Base-by-base conservation (phyloP, 2,113 vertebrate genomes). In the Ivindomyrus marchei region DNA sequence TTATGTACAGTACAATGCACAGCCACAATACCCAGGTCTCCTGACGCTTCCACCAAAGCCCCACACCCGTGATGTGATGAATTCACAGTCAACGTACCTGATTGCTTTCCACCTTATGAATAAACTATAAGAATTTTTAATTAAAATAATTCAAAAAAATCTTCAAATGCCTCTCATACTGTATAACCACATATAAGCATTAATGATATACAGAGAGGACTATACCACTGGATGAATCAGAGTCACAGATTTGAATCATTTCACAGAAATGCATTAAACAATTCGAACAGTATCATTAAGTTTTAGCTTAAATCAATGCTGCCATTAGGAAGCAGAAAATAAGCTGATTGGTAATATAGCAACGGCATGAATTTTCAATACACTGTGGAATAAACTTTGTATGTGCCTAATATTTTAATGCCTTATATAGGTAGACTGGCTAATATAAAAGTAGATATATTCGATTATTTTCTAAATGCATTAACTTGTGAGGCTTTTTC, bases 211-310 rank as follows among this genome's bases (percentile, higher is more conserved):
- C 3, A 80, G 36, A 77, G 70, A 80, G 74, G 36, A 7, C 74
- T 42, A 19, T 80, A 39, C 13, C 15, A 42, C 15, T 42, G 31
- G 2, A 39, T 77, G 70, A 39, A 77, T 36, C 31, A 77, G 10
- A 80, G 36, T 42, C 36, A 80, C 13, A 80, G 74, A 80, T 80
- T 39, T 42, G 15, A 80, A 80, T 42, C 36, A 80, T n/a, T 80
- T 39, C 74, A 80, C 74, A 39, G 74, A 80, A 80, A 80, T 80
- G 74, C 31, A 80, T 80, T 80, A 80, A 80, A 80, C 31, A 80
- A 42, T 42, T 80, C 3, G 13, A 80, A 80, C 17, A 42, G 74
- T 39, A 19, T 39, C 15, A 39, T 80, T 39, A 80, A 80, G 36
- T 80, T 36, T 80, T 39, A 80, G 31, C 31, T 80, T 80, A 36